Percentiles rank a stretch among this genome's conserved stretches.
phyloP scores from a whole-genome alignment of 1,140 invertebrate species.

The Copidosoma floridanum region DNA sequence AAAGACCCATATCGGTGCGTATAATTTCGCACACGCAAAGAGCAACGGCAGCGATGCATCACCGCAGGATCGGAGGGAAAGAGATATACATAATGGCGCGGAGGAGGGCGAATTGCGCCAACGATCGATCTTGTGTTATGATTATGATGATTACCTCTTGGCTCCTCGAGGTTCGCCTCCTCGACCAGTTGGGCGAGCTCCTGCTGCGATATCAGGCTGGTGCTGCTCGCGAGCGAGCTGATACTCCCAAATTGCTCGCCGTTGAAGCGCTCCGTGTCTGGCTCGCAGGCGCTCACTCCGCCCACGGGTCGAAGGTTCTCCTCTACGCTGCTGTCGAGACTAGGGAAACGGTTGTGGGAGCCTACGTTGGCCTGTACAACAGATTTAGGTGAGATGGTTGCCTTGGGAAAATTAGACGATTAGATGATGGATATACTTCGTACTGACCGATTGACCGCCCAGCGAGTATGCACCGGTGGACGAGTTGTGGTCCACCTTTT shows the following conservation, averaged over 20 bases:
- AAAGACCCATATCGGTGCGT: background rate
- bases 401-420: background rate
- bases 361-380: no score
- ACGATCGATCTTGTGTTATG: background rate
- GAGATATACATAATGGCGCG: background rate
- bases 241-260: conserved; percentile 63
- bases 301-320: conserved; percentile 30
- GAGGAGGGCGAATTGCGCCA: background rate
- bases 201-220: conserved; percentile 66
- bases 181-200: conserved; percentile 66
- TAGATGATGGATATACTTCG: no score
- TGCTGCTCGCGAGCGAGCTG: conserved; percentile 63
- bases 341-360: conserved; percentile 42
- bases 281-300: conserved; percentile 8
- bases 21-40: no score
- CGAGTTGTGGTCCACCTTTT: conserved; percentile 51
- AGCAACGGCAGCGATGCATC: background rate
- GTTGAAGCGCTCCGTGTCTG: conserved; percentile 13
- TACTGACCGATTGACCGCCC: conserved; percentile 2
- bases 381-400: background rate
- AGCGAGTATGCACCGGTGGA: conserved; percentile 20
- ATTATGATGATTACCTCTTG: no score
- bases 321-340: conserved; percentile 46
- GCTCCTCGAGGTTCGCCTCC: conserved; percentile 63
- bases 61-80: background rate